A percentile compares a stretch with the other conserved stretches of the same genome.
Conservation (phyloP, 2,797 vertebrate genomes). For the Sebastes jordani region DNA sequence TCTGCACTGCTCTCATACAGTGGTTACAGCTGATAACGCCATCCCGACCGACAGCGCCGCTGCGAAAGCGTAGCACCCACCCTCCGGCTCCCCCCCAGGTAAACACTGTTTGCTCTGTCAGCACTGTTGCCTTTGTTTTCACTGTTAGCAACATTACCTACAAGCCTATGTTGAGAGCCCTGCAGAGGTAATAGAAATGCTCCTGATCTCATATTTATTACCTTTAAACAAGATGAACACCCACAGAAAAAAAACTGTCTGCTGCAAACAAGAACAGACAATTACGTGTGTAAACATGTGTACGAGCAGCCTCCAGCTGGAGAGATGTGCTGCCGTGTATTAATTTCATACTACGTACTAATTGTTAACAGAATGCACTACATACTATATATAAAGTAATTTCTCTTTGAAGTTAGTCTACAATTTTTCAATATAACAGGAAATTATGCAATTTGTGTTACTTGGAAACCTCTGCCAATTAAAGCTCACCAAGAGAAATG, state of each 20-base stretch:
- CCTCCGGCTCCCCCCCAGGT: too few relatives aligned
- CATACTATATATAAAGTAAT: neutral
- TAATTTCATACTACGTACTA: too few relatives aligned
- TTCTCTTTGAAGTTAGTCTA: neutral
- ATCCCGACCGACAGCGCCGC: too few relatives aligned
- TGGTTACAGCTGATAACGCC: too few relatives aligned
- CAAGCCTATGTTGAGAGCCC: too few relatives aligned
- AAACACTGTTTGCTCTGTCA: too few relatives aligned
- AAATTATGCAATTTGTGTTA: neutral
- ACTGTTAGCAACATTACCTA: too few relatives aligned
- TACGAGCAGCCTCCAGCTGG: neutral
- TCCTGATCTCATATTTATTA: neutral
- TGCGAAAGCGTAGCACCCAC: too few relatives aligned
- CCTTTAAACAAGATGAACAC: neutral
- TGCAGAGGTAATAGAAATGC: too few relatives aligned
- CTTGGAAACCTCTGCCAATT: neutral
- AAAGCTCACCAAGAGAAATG: neutral
- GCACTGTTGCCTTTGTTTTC: too few relatives aligned
- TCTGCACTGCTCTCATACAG: too few relatives aligned
- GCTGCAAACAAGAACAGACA: neutral
- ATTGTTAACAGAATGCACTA: neutral
- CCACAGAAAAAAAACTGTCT: neutral
- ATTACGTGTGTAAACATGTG: neutral
- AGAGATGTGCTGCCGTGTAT: neutral
- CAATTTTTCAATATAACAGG: neutral